Evolutionary conservation across 2,797 vertebrate genomes (phyloP).

Genomic region (Cichlasoma orientale): DNA sequence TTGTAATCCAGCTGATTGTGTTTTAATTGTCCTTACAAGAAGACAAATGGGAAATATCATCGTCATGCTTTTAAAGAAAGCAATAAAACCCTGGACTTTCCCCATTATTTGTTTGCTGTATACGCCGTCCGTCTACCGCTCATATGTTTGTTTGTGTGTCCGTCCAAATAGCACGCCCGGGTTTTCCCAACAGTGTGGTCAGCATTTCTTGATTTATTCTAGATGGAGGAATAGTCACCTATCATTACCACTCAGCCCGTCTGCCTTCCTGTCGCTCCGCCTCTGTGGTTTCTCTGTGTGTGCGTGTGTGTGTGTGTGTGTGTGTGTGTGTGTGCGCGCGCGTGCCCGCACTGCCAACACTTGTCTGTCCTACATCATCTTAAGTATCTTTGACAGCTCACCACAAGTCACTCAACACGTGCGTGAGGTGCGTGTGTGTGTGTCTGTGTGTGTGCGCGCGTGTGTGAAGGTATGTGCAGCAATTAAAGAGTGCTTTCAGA

Average conservation of each 20-base stretch:
- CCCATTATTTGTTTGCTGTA: neutral
- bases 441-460: conserved; percentile 12
- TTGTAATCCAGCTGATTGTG: neutral
- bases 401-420: conserved; percentile 83
- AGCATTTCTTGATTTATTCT: conserved; percentile 54
- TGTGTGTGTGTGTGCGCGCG: conserved; percentile 7
- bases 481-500: conserved; percentile 17
- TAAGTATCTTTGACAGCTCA: conserved; percentile 86
- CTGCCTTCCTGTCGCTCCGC: conserved; percentile 52
- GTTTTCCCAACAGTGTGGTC: conserved; percentile 38
- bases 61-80: neutral
- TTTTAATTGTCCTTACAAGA: neutral
- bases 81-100: neutral
- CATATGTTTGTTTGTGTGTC: conserved; percentile 17
- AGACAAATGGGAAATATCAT: neutral
- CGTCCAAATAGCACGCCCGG: conserved; percentile 30
- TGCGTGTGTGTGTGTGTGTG: conserved; percentile 9
- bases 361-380: conserved; percentile 85
- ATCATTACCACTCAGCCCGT: conserved; percentile 58
- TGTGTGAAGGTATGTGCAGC: conserved; percentile 15
- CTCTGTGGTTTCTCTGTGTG: conserved; percentile 20
- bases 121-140: neutral
- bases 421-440: neutral
- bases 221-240: conserved; percentile 53
- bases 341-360: conserved; percentile 25